These are phyloP conservation scores for Sinocyclocheilus anshuiensis DNA, from an alignment of 2,113 vertebrate species.

Conservation along the genomic window DNA sequence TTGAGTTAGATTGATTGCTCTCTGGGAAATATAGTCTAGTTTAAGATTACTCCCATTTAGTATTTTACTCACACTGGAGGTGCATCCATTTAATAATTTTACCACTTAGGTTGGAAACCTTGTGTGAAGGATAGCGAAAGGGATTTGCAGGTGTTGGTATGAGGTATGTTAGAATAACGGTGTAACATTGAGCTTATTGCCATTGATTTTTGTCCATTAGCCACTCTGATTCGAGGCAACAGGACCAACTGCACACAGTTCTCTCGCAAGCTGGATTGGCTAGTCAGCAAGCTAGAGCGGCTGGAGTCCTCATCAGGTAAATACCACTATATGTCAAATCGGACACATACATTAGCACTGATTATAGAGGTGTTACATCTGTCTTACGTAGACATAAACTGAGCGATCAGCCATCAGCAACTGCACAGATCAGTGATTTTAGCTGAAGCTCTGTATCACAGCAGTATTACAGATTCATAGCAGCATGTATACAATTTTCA, in stretches of 20 bases:
- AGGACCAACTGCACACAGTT: slow-evolving; percentile 96
- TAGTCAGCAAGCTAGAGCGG: slow-evolving; percentile 96
- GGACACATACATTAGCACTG: slow-evolving; percentile 31
- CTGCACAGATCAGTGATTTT: slow-evolving; percentile 26
- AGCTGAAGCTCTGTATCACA: not conserved
- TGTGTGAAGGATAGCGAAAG: slow-evolving; percentile 13
- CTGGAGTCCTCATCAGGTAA: slow-evolving; percentile 96
- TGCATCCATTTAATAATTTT: slow-evolving; percentile 23
- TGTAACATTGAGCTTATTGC: slow-evolving; percentile 7
- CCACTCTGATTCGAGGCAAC: slow-evolving; percentile 92
- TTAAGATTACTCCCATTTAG: slow-evolving; percentile 23
- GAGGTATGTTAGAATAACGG: not conserved
- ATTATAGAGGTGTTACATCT: slow-evolving; percentile 7
- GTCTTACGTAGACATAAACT: slow-evolving; percentile 6
- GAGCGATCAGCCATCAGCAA: not conserved
- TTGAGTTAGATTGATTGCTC: slow-evolving; percentile 42
- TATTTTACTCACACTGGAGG: slow-evolving; percentile 19
- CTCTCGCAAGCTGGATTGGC: slow-evolving; percentile 93
- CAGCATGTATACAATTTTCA: not conserved
- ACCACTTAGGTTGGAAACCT: not conserved
- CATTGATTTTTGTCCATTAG: slow-evolving; percentile 66
- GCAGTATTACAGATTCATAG: not conserved
- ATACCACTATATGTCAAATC: not conserved
- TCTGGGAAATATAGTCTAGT: not conserved
- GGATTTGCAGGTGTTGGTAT: not conserved